phyloP scores from a whole-genome alignment of 1,140 invertebrate genomes.

The Bombus fervidus region DNA sequence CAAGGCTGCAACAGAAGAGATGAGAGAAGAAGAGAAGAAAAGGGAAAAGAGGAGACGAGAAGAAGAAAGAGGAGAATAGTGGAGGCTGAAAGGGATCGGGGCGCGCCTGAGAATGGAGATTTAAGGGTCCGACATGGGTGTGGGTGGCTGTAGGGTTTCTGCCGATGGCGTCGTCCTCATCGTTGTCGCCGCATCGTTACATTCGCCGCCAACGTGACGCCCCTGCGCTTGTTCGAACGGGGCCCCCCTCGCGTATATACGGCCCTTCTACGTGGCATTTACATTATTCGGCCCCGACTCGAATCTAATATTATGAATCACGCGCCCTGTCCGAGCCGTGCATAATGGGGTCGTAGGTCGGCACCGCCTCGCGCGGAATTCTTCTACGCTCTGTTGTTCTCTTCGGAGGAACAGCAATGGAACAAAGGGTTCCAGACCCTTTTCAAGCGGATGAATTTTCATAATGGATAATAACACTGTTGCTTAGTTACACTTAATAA shows the following conservation, averaged over 20 bases:
- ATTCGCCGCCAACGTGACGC: slow-evolving; percentile 76
- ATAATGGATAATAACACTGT: slow-evolving; percentile 42
- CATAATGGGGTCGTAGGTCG: slow-evolving; percentile 72
- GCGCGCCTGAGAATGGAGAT: slow-evolving; percentile 77
- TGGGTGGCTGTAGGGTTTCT: slow-evolving; percentile 68
- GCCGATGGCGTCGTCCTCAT: slow-evolving; percentile 56
- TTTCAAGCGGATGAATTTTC: slow-evolving; percentile 33
- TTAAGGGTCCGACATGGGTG: slow-evolving; percentile 74
- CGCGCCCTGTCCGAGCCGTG: slow-evolving; percentile 67
- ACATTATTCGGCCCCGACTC: slow-evolving; percentile 73
- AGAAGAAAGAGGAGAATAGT: slow-evolving; percentile 37
- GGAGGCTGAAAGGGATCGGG: slow-evolving; percentile 70
- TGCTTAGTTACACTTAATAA: slow-evolving; percentile 37
- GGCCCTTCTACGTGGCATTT: slow-evolving; percentile 63
- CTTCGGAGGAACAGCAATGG: slow-evolving; percentile 36
- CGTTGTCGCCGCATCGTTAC: slow-evolving; percentile 60
- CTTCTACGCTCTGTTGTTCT: slow-evolving; percentile 58
- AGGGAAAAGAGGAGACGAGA: slow-evolving; percentile 56
- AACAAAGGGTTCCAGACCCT: slow-evolving; percentile 44
- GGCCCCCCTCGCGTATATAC: slow-evolving; percentile 55
- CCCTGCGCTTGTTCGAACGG: slow-evolving; percentile 73
- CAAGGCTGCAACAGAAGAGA: background rate
- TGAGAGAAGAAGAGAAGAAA: slow-evolving; percentile 57
- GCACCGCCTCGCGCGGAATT: slow-evolving; percentile 68
- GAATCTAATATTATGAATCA: slow-evolving; percentile 77